Base-by-base conservation (phyloP, 2,888 invertebrate genomes). In the Neria commutata region DNA sequence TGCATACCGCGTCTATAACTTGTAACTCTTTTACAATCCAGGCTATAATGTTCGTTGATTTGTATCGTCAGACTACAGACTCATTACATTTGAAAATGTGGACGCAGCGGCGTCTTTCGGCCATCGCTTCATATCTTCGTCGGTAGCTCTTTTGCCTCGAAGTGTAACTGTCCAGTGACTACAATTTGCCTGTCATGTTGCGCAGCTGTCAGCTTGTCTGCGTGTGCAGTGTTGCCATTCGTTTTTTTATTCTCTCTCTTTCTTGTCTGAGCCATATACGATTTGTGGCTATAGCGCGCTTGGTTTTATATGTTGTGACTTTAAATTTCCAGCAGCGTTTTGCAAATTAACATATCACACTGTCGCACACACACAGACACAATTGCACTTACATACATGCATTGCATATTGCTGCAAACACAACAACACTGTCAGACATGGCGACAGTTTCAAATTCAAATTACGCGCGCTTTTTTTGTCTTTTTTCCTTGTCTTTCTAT, bases 151-250 rank as follows among this genome's bases (percentile, higher is more conserved):
- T n/a, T n/a, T n/a, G n/a, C n/a, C n/a, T n/a, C n/a, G n/a, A 25
- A 54, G 25, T 24, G 52, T 59, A 25, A 33, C 29, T 50, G 59
- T 54, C 50, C 21, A 14, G 19, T 19, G 6, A 19, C 5, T 21
- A 53, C 51, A 58, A 61, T 54, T 61, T 52, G 37, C 55, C 40
- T 58, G 56, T 61, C 58, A 61, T 58, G 56, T 40, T 55, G 29
- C 53, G 49, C 16, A 23, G 37, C 23, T 37, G 48, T 47, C 51
- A 40, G 48, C 40, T 49, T 59, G 4, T 26, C 11, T 47, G 21
- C 3, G n/a, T n/a, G n/a, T 37, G n/a, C 49, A 25, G 10, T 48
- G 23, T 52, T 53, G 33, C 24, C 47, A 25, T 37, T 47, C 34
- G 42, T 54, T 47, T 17, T 17, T 17, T 48, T 49, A 26, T 14